Evolutionary conservation across 1,140 invertebrate species (phyloP).

Genomic region (Drosophila santomea): DNA sequence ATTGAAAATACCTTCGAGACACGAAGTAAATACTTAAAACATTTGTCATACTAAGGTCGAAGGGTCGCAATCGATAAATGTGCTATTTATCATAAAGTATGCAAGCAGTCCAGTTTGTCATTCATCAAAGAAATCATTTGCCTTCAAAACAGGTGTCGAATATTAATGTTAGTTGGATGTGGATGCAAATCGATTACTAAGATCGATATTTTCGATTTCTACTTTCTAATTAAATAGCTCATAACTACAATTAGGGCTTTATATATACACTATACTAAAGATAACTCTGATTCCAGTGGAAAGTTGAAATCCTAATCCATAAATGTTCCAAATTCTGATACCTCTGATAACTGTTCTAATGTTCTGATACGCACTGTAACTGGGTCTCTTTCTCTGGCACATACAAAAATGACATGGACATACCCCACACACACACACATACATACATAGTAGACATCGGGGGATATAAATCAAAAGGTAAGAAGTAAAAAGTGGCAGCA

Average conservation of each 20-base stretch:
- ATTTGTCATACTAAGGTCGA: constrained; percentile 12
- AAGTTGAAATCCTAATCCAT: no score
- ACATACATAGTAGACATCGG: constrained; percentile 12
- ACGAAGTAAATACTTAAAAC: constrained; percentile 20
- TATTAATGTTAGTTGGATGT: neutral
- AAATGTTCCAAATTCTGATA: no score
- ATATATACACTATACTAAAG: no score
- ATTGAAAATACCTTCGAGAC: constrained; percentile 27
- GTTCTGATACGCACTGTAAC: constrained; percentile 26
- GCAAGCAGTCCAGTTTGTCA: constrained; percentile 1
- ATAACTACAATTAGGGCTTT: no score
- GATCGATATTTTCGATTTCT: neutral
- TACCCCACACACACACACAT: neutral
- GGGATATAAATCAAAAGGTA: constrained; percentile 38
- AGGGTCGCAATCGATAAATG: constrained; percentile 4
- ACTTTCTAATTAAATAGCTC: no score
- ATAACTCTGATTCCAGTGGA: no score
- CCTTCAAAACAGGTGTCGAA: neutral
- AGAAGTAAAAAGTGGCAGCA: constrained; percentile 25
- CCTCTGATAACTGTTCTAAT: neutral
- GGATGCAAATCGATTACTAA: neutral
- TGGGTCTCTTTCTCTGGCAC: constrained; percentile 1
- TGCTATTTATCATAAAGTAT: constrained; percentile 5
- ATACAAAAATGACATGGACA: constrained; percentile 7
- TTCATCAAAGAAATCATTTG: neutral